A percentile compares a stretch with the other conserved stretches of the same genome.
These are phyloP conservation scores for Eubasilissa regina DNA, from an alignment of 1,140 invertebrate genomes.

Conservation along the genomic window DNA sequence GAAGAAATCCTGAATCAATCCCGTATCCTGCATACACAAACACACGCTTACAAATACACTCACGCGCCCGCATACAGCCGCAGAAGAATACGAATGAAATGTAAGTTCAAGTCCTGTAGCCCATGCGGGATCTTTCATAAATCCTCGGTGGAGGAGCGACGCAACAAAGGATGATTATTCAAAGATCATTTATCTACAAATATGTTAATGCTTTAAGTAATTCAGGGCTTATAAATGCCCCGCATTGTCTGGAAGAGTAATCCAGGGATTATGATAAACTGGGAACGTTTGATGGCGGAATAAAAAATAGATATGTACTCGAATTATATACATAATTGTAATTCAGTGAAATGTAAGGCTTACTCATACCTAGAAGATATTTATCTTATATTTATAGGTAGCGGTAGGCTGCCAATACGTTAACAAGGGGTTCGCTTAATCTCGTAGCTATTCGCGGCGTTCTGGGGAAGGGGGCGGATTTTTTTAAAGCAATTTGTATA, in stretches of 20 bases:
- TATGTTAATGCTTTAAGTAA: constrained; percentile 14
- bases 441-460: too few species aligned
- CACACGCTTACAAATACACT: background rate
- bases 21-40: background rate
- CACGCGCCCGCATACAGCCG: too few species aligned
- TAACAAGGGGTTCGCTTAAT: too few species aligned
- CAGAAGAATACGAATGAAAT: background rate
- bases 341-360: too few species aligned
- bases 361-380: too few species aligned
- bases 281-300: background rate
- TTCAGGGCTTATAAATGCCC: background rate
- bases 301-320: too few species aligned
- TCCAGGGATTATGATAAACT: background rate
- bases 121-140: constrained; percentile 15
- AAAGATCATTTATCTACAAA: constrained; percentile 21
- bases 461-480: too few species aligned
- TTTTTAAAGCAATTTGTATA: too few species aligned
- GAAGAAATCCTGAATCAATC: constrained; percentile 34
- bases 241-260: background rate
- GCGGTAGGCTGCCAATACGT: too few species aligned
- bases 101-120: background rate
- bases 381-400: too few species aligned
- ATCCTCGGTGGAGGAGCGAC: background rate
- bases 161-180: background rate
- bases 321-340: too few species aligned